A percentile compares a stretch with the other conserved stretches of the same genome.
phyloP scores from a whole-genome alignment of 2,797 vertebrate genomes.

The Pseudomugil tenellus region DNA sequence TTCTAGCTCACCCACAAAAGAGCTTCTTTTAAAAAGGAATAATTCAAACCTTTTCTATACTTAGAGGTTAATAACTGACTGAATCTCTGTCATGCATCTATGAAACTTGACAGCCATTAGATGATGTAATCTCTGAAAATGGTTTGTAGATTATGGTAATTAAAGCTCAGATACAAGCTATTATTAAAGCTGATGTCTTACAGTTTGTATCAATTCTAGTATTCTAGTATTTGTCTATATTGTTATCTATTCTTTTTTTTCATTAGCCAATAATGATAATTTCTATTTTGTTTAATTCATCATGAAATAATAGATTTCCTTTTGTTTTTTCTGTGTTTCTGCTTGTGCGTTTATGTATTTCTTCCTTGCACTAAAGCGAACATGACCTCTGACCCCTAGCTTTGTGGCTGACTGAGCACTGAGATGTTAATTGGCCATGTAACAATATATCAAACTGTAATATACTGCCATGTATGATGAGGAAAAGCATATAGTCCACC shows the following conservation, averaged over 20 bases:
- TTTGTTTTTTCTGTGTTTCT: constrained; percentile 8
- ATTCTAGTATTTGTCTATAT: constrained; percentile 32
- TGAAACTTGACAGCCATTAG: constrained; percentile 61
- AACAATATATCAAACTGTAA: constrained; percentile 64
- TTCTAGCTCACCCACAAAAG: constrained; percentile 46
- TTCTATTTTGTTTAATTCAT: constrained; percentile 35
- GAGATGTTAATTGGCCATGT: constrained; percentile 70
- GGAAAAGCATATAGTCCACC: constrained; percentile 47
- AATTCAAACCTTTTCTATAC: constrained; percentile 51
- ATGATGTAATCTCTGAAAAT: constrained; percentile 66
- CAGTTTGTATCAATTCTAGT: constrained; percentile 29
- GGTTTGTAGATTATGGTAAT: constrained; percentile 73
- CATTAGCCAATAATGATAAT: constrained; percentile 33
- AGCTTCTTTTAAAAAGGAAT: constrained; percentile 37
- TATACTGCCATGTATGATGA: constrained; percentile 62
- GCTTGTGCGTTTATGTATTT: constrained; percentile 40
- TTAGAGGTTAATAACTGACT: constrained; percentile 55
- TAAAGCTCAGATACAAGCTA: constrained; percentile 63
- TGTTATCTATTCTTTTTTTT: constrained; percentile 51
- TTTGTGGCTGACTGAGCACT: constrained; percentile 69
- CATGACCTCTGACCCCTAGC: constrained; percentile 60
- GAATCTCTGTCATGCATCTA: constrained; percentile 54
- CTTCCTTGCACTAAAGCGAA: constrained; percentile 25
- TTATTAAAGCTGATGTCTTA: constrained; percentile 63
- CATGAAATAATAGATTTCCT: constrained; percentile 29